Conservation (phyloP, 2,797 vertebrate genomes). For the Acanthurus leucopareius region DNA sequence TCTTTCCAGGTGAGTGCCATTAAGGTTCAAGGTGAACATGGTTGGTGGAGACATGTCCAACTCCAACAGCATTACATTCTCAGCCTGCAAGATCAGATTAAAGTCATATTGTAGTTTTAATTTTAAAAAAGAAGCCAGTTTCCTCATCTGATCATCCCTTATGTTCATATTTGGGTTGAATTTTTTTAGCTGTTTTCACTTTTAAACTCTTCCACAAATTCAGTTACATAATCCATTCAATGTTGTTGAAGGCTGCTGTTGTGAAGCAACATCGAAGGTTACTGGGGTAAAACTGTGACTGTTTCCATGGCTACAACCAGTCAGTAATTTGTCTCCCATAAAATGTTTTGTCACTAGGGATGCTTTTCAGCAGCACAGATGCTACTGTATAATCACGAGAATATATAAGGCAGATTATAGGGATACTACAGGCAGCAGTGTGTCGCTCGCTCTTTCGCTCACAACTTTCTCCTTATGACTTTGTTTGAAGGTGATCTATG, state of each 20-base stretch:
- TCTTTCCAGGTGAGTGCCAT: conserved; percentile 89
- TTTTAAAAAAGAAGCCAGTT: no score
- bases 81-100: conserved; percentile 85
- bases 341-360: no score
- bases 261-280: neutral
- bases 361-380: no score
- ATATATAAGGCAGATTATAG: no score
- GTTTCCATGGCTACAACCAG: conserved; percentile 47
- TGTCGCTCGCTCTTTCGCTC: no score
- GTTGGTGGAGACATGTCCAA: conserved; percentile 94
- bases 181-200: neutral
- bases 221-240: neutral
- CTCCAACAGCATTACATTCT: conserved; percentile 97
- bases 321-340: no score
- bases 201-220: neutral
- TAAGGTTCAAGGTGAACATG: conserved; percentile 92
- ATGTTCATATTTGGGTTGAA: neutral
- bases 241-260: neutral
- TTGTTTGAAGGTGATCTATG: no score
- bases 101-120: neutral
- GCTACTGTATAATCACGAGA: no score
- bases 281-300: conserved; percentile 22
- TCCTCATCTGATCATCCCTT: neutral
- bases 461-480: no score
- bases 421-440: no score